Percentiles rank a stretch among this genome's conserved stretches.
phyloP scores from a whole-genome alignment of 2,888 invertebrate genomes.

The Agrypnus murinus region DNA sequence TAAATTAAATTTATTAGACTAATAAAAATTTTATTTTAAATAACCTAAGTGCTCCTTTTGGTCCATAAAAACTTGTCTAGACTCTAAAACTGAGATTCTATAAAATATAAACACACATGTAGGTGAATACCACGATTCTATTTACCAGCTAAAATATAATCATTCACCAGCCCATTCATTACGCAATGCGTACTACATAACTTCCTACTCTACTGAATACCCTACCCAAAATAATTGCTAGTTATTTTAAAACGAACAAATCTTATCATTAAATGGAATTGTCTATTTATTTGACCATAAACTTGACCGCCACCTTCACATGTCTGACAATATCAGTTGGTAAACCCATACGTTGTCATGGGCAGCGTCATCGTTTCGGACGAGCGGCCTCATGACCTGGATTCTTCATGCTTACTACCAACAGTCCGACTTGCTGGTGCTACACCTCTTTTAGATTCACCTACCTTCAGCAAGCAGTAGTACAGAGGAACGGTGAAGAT shows the following conservation, averaged over 20 bases:
- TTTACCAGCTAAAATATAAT: background rate
- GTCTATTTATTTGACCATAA: slow-evolving; percentile 36
- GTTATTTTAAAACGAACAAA: background rate
- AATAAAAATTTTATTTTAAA: too few species aligned
- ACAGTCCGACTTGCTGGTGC: slow-evolving; percentile 49
- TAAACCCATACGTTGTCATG: slow-evolving; percentile 57
- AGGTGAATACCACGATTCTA: background rate
- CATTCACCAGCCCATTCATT: too few species aligned
- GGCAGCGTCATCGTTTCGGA: slow-evolving; percentile 68
- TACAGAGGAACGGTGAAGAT: slow-evolving; percentile 48
- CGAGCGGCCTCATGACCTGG: slow-evolving; percentile 70
- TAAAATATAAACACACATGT: background rate
- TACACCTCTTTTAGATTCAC: slow-evolving; percentile 49
- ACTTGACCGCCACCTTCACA: slow-evolving; percentile 46
- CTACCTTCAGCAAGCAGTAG: slow-evolving; percentile 44
- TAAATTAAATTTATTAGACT: too few species aligned
- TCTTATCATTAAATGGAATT: slow-evolving; percentile 17
- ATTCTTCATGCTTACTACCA: slow-evolving; percentile 57
- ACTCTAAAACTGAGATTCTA: background rate
- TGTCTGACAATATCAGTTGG: slow-evolving; percentile 36
- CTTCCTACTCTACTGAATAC: background rate
- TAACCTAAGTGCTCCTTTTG: too few species aligned
- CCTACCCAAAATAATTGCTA: slow-evolving; percentile 4
- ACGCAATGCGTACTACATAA: too few species aligned
- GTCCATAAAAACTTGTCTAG: too few species aligned